Evolutionary conservation across 2,797 vertebrate genomes (phyloP), one percentile per base, ranked within the genome.

Genomic region (Macrochelys suwanniensis): DNA sequence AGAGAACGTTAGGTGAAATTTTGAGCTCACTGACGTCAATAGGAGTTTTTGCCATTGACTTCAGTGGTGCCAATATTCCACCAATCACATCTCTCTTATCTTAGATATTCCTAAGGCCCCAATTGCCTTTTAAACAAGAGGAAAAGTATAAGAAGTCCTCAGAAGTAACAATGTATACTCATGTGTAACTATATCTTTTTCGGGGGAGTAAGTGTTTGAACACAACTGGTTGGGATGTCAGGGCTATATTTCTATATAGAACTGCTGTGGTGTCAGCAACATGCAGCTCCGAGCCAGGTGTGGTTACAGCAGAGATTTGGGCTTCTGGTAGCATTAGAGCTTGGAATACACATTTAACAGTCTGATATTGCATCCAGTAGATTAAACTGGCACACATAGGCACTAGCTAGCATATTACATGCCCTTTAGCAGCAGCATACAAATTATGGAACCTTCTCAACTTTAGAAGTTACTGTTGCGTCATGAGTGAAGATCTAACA

Each of bases 401-500:
- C 25, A 74, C 45, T 74, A 76, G 26, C 25, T 76, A 28, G 13
- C 28, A 47, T 4, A 16, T 76, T 45, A 45, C 25, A 47, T 47
- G 2, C 25, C 25, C 7, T 76, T 47, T 59, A 51, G 16, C 37
- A 80, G 82, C 68, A 86, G 23, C 51, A 61, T 92, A 51, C 33
- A 88, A 89, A 80, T 51, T 45, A 25, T 13, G 82, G 4, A 33
- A 23, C 31, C 8, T 51, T 94, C 90, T 23, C 19, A 45, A 37
- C 87, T 86, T 82, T 76, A 85, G 37, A 26, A n/a, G 76, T 93
- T 93, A 78, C 76, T 90, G 26, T 94, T 96, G 33, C 57, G 42
- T 49, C 11, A 13, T 65, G 13, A 83, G 42, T 79, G 81, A 96
- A 74, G 13, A 84, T 82, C 49, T 91, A 83, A 59, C 6, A 51